These are phyloP conservation scores for Geodia barretti DNA, from an alignment of 37 sponge, comb jelly and placozoan genomes.

Conservation along the genomic window DNA sequence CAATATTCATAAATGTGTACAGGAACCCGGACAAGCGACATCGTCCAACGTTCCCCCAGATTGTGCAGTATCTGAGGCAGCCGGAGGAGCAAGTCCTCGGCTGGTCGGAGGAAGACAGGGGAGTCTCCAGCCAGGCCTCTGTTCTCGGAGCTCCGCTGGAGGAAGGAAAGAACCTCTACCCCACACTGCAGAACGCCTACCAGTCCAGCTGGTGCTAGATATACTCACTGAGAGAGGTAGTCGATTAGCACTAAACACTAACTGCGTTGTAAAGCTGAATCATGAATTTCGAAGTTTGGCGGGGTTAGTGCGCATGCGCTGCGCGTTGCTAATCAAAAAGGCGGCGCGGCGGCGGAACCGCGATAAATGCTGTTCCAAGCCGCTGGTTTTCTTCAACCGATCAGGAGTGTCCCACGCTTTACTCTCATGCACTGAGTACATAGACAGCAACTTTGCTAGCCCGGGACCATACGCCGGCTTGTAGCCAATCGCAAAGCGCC, in stretches of 20 bases:
- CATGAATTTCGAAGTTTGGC: too few species aligned
- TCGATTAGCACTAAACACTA: too few species aligned
- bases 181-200: conserved; percentile 27
- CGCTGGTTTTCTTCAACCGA: not conserved
- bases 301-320: too few species aligned
- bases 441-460: too few species aligned
- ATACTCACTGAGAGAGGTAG: too few species aligned
- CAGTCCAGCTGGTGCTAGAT: not conserved
- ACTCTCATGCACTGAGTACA: too few species aligned
- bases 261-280: too few species aligned
- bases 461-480: too few species aligned
- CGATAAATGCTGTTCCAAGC: not conserved
- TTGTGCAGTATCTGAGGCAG: conserved; percentile 15
- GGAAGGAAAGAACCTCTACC: conserved; percentile 4
- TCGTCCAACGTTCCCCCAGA: conserved; percentile 35
- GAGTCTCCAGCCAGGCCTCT: not conserved
- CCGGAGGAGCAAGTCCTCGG: conserved; percentile 25
- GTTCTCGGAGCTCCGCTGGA: conserved; percentile 26
- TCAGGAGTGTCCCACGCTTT: not conserved
- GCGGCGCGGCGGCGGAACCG: not conserved
- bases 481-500: too few species aligned
- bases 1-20: not conserved
- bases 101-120: conserved; percentile 35
- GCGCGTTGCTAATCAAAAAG: not conserved
- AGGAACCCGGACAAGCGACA: not conserved